A percentile compares a stretch with the other conserved stretches of the same genome.
Evolutionary conservation across 2,113 vertebrate species (phyloP).

Genomic region (Chionis minor): DNA sequence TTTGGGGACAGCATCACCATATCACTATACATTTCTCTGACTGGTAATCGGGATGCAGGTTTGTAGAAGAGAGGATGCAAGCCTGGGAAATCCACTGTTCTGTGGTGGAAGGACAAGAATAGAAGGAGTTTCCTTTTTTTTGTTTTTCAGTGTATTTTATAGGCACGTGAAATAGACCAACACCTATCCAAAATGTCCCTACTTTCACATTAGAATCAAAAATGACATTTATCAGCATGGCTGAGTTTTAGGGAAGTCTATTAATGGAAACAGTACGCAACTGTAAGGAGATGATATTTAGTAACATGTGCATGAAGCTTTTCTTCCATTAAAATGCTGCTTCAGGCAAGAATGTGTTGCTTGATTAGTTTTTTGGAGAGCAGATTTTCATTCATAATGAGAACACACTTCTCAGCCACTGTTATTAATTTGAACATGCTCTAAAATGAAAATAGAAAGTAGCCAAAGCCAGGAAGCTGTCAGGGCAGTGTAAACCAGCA

Average conservation of each 20-base stretch:
- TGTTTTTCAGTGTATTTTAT: background rate
- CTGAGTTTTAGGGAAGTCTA: background rate
- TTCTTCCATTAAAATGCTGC: conserved; percentile 32
- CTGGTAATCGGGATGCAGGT: background rate
- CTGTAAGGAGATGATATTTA: conserved; percentile 11
- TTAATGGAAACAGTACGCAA: background rate
- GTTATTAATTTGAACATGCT: background rate
- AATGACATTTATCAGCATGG: background rate
- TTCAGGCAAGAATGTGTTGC: background rate
- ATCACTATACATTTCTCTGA: background rate
- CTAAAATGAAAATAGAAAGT: background rate
- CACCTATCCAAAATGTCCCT: background rate
- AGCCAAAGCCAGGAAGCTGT: background rate
- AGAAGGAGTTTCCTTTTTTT: background rate
- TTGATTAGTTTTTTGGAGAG: conserved; percentile 48
- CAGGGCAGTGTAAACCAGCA: background rate
- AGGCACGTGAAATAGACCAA: background rate
- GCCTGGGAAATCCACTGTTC: background rate
- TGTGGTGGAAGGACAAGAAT: background rate
- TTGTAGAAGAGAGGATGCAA: background rate
- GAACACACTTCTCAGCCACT: background rate
- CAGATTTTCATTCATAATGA: conserved; percentile 52
- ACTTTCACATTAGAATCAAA: background rate
- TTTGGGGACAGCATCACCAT: background rate
- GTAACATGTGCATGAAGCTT: background rate